phyloP scores from a whole-genome alignment of 2,888 invertebrate genomes.

The Chironomus riparius region DNA sequence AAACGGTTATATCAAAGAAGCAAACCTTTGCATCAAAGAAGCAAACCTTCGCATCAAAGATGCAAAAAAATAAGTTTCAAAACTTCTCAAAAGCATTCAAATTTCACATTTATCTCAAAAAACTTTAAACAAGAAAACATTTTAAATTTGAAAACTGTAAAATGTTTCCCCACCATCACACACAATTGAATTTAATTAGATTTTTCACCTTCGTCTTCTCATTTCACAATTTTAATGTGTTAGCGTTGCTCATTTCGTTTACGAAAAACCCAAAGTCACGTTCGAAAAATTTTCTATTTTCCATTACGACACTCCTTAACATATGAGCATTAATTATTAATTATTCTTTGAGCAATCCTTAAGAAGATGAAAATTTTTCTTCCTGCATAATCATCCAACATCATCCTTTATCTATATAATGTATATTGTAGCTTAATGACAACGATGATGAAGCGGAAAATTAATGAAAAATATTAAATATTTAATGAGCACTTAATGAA shows the following conservation, averaged over 20 bases:
- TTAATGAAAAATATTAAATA: conserved; percentile 28
- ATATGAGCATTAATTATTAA: conserved; percentile 20
- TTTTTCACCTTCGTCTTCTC: not conserved
- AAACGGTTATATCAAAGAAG: too few relatives aligned
- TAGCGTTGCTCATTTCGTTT: not conserved
- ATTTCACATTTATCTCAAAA: too few relatives aligned
- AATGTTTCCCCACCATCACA: too few relatives aligned
- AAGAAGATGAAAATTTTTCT: not conserved
- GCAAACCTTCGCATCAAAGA: too few relatives aligned
- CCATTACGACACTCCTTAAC: too few relatives aligned
- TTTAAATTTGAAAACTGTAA: too few relatives aligned
- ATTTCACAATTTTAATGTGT: not conserved
- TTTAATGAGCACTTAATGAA: conserved; percentile 28
- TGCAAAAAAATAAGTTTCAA: too few relatives aligned
- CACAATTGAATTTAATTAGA: not conserved
- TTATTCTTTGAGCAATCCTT: not conserved
- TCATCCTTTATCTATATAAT: not conserved
- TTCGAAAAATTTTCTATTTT: not conserved
- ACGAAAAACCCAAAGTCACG: conserved; percentile 1
- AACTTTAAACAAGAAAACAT: too few relatives aligned
- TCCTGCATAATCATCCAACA: not conserved
- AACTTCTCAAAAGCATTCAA: too few relatives aligned
- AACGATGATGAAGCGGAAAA: conserved; percentile 25
- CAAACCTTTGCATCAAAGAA: too few relatives aligned
- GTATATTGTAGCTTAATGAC: conserved; percentile 9